phyloP scores from a whole-genome alignment of 92 coral and sea anemone genomes.

The Montipora capitata region DNA sequence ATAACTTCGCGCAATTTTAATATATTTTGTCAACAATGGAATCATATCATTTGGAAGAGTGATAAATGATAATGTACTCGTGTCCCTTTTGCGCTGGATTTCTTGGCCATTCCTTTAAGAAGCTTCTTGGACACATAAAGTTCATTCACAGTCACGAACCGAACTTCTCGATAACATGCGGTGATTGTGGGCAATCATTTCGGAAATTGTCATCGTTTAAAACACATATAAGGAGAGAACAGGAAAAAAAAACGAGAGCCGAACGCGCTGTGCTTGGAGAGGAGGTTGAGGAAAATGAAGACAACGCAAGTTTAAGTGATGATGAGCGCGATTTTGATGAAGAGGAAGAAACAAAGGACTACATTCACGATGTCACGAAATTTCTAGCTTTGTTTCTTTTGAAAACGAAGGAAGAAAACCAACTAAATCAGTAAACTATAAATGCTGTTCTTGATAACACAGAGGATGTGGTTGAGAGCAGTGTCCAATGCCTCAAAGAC shows the following conservation, averaged over 20 bases:
- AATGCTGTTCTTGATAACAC: constrained; percentile 46
- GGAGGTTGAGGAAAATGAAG: not conserved
- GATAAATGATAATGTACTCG: constrained; percentile 25
- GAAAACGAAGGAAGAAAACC: constrained; percentile 62
- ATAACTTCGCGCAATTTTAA: not conserved
- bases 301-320: constrained; percentile 6
- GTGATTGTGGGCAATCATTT: too few relatives aligned
- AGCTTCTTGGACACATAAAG: constrained; percentile 42
- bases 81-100: too few relatives aligned
- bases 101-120: constrained; percentile 15
- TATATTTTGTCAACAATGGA: too few relatives aligned
- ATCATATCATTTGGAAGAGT: not conserved
- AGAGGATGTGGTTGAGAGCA: constrained; percentile 45
- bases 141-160: too few relatives aligned
- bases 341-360: constrained; percentile 20
- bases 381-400: constrained; percentile 59
- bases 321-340: constrained; percentile 16
- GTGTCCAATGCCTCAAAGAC: constrained; percentile 32
- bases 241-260: not conserved
- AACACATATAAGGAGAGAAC: constrained; percentile 24
- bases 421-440: constrained; percentile 52
- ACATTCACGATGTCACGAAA: constrained; percentile 23
- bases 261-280: constrained; percentile 1
- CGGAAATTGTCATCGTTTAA: constrained; percentile 45
- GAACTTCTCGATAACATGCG: too few relatives aligned